A percentile compares a stretch with the other conserved stretches of the same genome.
Evolutionary conservation across 2,797 vertebrate species (phyloP).

Genomic region (Oryzias dopingdopingensis): DNA sequence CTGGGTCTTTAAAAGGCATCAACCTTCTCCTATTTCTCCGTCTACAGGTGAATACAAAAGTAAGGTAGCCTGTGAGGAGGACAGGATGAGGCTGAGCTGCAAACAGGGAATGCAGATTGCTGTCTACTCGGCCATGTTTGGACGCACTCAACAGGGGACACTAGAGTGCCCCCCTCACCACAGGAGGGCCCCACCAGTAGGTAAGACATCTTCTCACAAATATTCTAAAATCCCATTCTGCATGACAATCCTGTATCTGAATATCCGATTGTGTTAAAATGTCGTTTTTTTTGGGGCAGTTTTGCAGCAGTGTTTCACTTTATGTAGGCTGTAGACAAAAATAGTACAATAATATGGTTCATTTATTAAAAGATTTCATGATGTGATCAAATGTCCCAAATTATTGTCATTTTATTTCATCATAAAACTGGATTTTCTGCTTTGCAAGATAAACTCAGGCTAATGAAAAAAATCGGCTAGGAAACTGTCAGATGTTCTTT

Average conservation of each 20-base stretch:
- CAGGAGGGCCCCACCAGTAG: conserved; percentile 77
- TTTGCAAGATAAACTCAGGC: background rate
- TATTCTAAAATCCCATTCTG: background rate
- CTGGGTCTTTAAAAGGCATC: conserved; percentile 3
- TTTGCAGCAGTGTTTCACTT: background rate
- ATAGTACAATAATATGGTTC: too few relatives aligned
- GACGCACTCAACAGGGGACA: conserved; percentile 81
- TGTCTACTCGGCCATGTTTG: conserved; percentile 86
- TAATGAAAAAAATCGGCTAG: background rate
- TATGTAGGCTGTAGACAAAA: background rate
- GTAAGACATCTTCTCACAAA: conserved; percentile 66
- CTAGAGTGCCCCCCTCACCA: conserved; percentile 86
- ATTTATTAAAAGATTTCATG: background rate
- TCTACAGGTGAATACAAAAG: conserved; percentile 87
- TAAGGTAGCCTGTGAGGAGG: conserved; percentile 89
- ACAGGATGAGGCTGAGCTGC: conserved; percentile 86
- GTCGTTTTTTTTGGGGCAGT: background rate
- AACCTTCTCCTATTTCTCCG: background rate
- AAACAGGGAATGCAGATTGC: conserved; percentile 88
- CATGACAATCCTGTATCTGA: background rate
- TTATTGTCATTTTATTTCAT: background rate
- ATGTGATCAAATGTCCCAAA: background rate
- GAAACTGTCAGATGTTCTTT: too few relatives aligned
- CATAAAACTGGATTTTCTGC: background rate
- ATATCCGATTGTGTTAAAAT: background rate